phyloP scores from a whole-genome alignment of 2,113 vertebrate species.

The Ochotona princeps region DNA sequence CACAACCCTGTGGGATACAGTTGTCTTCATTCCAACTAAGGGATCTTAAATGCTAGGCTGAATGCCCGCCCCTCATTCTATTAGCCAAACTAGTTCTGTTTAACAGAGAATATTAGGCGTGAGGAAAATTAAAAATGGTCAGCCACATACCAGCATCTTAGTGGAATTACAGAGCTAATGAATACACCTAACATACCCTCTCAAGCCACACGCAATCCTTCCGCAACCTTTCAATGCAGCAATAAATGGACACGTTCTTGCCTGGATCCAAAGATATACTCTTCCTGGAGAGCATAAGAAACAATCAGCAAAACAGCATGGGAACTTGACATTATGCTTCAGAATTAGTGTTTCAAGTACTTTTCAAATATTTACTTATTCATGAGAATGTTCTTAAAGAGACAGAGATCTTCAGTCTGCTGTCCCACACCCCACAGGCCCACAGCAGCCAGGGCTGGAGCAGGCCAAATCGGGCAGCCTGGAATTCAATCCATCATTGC shows the following conservation, averaged over 20 bases:
- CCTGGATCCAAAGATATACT: background rate
- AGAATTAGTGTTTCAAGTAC: constrained; percentile 21
- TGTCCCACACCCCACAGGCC: no score
- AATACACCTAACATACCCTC: background rate
- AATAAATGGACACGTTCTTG: constrained; percentile 29
- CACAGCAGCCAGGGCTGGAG: no score
- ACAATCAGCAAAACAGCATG: background rate
- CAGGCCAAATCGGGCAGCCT: no score
- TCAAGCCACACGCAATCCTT: background rate
- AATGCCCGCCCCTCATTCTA: background rate
- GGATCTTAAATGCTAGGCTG: no score
- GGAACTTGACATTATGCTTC: constrained; percentile 19
- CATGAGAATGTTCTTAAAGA: no score
- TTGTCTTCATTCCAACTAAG: no score
- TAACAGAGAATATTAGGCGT: background rate
- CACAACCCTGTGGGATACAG: no score
- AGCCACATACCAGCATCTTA: background rate
- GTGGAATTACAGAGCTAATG: background rate
- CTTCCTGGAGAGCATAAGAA: background rate
- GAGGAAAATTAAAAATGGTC: background rate
- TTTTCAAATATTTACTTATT: background rate
- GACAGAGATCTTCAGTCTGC: no score
- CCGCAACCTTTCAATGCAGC: background rate
- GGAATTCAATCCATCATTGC: no score
- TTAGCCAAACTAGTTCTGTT: constrained; percentile 24